Percentiles rank a stretch among this genome's conserved stretches.
Evolutionary conservation across 2,797 vertebrate species (phyloP).

Genomic region (Hemibagrus guttatus): DNA sequence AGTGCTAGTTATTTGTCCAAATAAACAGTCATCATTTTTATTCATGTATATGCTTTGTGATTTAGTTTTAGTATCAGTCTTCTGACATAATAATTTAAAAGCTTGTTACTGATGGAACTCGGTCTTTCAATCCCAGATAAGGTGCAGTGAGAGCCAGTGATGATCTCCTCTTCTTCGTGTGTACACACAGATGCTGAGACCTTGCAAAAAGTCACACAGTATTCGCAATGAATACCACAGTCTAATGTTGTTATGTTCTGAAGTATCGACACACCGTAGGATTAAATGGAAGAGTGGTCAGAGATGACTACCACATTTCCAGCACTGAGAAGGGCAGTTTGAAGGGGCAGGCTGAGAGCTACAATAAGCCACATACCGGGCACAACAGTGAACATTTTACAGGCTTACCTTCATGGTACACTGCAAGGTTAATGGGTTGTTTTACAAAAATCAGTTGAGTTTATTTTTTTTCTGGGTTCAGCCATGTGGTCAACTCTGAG

Average conservation of each 20-base stretch:
- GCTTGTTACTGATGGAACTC: not conserved
- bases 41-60: not conserved
- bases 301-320: not conserved
- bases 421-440: not conserved
- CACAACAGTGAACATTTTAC: not conserved
- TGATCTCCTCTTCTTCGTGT: not conserved
- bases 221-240: not conserved
- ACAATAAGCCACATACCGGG: not conserved
- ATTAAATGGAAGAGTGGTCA: not conserved
- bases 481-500: not conserved
- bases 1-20: not conserved
- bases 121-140: not conserved
- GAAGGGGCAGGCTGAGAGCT: not conserved
- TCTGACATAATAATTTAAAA: not conserved
- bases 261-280: not conserved
- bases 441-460: not conserved
- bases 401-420: not conserved
- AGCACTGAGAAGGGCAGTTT: not conserved
- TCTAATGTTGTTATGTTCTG: not conserved
- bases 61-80: not conserved
- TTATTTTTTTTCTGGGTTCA: not conserved
- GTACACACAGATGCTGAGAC: not conserved
- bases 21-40: not conserved
- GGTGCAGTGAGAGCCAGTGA: not conserved
- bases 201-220: not conserved